A percentile compares a stretch with the other conserved stretches of the same genome.
These are phyloP conservation scores for Lepidochrysops patricia DNA, from an alignment of 2,888 invertebrate genomes.

Conservation along the genomic window DNA sequence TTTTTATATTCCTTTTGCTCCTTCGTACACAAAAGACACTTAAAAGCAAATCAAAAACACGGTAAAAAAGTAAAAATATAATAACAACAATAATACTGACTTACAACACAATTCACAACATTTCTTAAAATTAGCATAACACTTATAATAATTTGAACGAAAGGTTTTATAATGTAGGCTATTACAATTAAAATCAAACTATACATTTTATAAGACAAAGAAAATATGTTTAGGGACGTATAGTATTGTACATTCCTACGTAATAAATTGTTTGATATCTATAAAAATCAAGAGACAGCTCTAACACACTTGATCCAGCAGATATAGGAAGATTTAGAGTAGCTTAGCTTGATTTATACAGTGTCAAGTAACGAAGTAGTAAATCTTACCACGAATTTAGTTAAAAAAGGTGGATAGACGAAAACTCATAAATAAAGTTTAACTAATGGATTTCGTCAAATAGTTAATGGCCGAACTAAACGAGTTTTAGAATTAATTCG, in stretches of 20 bases:
- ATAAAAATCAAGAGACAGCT: too few species aligned
- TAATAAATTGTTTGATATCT: too few species aligned
- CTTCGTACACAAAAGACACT: too few species aligned
- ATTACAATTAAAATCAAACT: background rate
- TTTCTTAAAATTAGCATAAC: conserved; percentile 20
- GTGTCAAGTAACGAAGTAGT: background rate
- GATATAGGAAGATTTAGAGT: background rate
- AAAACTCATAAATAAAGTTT: background rate
- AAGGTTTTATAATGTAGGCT: background rate
- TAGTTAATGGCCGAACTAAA: too few species aligned
- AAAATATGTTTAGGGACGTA: too few species aligned
- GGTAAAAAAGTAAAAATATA: conserved; percentile 16
- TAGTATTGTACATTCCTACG: too few species aligned
- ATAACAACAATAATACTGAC: conserved; percentile 18
- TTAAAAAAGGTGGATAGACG: background rate
- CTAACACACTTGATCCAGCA: background rate
- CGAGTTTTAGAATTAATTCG: too few species aligned
- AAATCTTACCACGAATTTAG: background rate
- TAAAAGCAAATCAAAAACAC: conserved; percentile 14
- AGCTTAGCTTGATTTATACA: background rate
- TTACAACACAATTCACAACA: conserved; percentile 20
- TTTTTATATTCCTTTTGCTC: too few species aligned
- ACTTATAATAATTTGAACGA: conserved; percentile 11
- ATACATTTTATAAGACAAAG: background rate
- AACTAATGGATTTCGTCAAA: background rate